Percentiles rank a stretch among this genome's conserved stretches.
Conservation (phyloP, 2,797 vertebrate genomes). For the Harpagifer antarcticus region DNA sequence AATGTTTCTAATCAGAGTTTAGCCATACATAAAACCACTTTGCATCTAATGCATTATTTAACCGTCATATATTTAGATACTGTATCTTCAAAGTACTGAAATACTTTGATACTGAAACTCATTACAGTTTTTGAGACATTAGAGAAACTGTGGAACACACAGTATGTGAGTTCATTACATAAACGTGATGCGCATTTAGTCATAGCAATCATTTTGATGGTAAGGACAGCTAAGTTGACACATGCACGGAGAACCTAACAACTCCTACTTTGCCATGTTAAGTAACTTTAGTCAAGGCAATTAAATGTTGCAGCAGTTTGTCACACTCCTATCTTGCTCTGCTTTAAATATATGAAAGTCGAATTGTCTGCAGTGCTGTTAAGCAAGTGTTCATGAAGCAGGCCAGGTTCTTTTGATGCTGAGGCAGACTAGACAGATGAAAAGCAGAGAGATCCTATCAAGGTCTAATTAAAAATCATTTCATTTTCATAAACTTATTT, state of each 20-base stretch:
- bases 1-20: neutral
- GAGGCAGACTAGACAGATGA: conserved; percentile 75
- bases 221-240: conserved; percentile 38
- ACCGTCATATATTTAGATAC: neutral
- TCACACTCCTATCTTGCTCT: conserved; percentile 58
- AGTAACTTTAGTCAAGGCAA: conserved; percentile 54
- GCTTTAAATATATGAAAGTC: conserved; percentile 72
- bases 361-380: conserved; percentile 63
- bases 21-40: neutral
- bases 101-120: conserved; percentile 12
- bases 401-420: conserved; percentile 75
- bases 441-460: conserved; percentile 81
- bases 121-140: neutral
- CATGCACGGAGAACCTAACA: conserved; percentile 26
- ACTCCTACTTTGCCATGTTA: conserved; percentile 53
- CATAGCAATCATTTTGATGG: conserved; percentile 19
- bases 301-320: conserved; percentile 65
- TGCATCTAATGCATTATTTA: neutral
- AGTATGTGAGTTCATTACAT: neutral
- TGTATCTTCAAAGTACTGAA: neutral
- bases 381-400: conserved; percentile 76
- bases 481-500: conserved; percentile 81
- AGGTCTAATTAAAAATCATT: conserved; percentile 83
- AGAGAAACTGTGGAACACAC: neutral
- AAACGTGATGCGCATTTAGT: conserved; percentile 4